Evolutionary conservation across 2,797 vertebrate species (phyloP), one percentile per base, ranked within the genome.

Genomic region (Gymnopithys bicolor): DNA sequence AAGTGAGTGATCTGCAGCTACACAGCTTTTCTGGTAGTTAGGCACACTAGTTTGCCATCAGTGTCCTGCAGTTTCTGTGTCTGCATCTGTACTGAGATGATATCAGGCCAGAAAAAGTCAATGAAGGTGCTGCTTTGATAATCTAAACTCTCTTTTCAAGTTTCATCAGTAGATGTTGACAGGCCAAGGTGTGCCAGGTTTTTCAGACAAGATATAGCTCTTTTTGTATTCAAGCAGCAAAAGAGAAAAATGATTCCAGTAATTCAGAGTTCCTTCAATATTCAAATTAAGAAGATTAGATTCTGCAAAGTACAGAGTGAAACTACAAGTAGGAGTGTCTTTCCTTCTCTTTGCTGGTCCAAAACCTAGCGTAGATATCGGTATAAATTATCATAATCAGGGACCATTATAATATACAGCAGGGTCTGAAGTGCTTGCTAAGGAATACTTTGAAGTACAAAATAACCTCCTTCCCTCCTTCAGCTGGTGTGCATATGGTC

Each of bases 371-470:
- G 24, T 70, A 68, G 58, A 32, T 89, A 39, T 0, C 18, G 13
- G 12, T 53, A 81, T 63, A 85, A 93, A 85, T 91, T 89, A 87
- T 21, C 63, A 67, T 69, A 76, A 85, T 93, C 24, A 77, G 21
- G 32, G 37, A 22, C 39, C 75, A 32, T 70, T 90, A 39, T 27
- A 68, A 75, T 32, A 46, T 21, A 22, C 2, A 55, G 12, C n/a
- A 87, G 23, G 37, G 48, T 92, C 63, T 82, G 84, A 89, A 43
- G 43, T 80, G 56, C 58, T 93, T 84, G 28, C n/a, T 82, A 58
- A 78, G 35, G 60, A 90, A 41, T 33, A 46, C 35, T 87, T 76
- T 41, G 67, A 84, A 87, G 39, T 55, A 53, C 10, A 66, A 73
- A 87, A 80, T 67, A 70, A 60, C 3, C 9, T 78, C 35, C 35